Evolutionary conservation across 2,888 invertebrate species (phyloP), one percentile per base, ranked within the genome.

Genomic region (Bimastos eiseni): DNA sequence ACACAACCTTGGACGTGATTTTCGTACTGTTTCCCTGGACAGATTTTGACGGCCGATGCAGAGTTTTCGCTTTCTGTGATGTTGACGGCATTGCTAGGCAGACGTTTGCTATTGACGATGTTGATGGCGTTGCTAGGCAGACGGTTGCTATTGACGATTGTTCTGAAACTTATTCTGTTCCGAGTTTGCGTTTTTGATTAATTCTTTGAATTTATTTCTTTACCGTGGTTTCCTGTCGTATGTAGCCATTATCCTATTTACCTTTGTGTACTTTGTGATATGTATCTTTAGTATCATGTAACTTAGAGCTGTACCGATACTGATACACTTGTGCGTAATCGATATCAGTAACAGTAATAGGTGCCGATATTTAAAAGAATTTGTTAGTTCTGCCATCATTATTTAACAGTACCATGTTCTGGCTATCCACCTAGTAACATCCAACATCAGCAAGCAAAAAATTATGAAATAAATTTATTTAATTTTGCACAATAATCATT

Each of bases 11-110:
- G 24, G 86, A 86, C 33, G 34, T 36, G 36, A 86, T 36, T 86
- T 24, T 3, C 86, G 19, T 36, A 36, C 34, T 24, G 37, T 86
- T 36, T 86, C 86, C 15, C 34, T 36, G 86, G 15, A 86, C 86
- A 36, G 86, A 86, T 5, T 37, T 30, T n/a, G n/a, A 70, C n/a
- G n/a, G 30, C 70, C 70, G n/a, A n/a, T 70, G 70, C 70, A 8
- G 70, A 70, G 30, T 70, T 70, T n/a, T n/a, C n/a, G n/a, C n/a
- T 70, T 70, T n/a, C 70, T 70, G 70, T 70, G 70, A 70, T 70
- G 70, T n/a, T 70, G 70, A 70, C n/a, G 70, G 70, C n/a, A n/a
- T 70, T 70, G 70, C 70, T 70, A 70, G 70, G n/a, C 70, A 70
- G 70, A 70, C n/a, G 70, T 6, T 70, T 70, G 70, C 70, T 70